phyloP scores from a whole-genome alignment of 2,888 invertebrate species.

The Emesis furor region DNA sequence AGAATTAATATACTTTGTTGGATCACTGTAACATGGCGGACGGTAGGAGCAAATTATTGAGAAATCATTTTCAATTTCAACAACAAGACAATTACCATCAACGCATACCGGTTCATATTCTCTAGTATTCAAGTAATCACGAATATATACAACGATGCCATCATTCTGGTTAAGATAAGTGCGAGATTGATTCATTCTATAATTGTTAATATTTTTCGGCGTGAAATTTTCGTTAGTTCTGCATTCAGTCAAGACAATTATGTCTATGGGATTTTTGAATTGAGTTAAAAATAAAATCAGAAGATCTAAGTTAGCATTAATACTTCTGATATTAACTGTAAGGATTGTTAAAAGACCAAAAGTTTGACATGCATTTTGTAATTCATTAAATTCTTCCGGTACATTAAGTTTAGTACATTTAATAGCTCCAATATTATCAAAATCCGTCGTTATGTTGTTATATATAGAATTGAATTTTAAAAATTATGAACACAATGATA shows the following conservation, averaged over 20 bases:
- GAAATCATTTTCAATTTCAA: neutral
- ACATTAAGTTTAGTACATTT: neutral
- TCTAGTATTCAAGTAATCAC: neutral
- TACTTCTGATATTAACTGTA: constrained; percentile 6
- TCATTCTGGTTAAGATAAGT: neutral
- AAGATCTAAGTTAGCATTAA: constrained; percentile 8
- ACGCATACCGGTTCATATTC: constrained; percentile 2
- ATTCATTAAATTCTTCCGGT: neutral
- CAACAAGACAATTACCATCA: neutral
- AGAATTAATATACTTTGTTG: neutral
- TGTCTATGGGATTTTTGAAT: constrained; percentile 11
- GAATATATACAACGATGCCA: constrained; percentile 10
- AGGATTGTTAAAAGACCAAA: neutral
- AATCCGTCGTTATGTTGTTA: neutral
- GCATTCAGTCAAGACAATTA: constrained; percentile 17
- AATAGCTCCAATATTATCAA: neutral
- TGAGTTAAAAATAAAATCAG: neutral
- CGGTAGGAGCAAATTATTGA: constrained; percentile 8
- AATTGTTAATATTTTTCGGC: constrained; percentile 2
- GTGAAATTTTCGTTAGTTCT: neutral
- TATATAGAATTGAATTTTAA: neutral
- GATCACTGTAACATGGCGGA: neutral
- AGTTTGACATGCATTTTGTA: neutral
- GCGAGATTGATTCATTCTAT: constrained; percentile 1
- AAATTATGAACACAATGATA: neutral